These are phyloP conservation scores for Strigamia transsilvanica DNA, from an alignment of 2,888 invertebrate species.

Conservation along the genomic window DNA sequence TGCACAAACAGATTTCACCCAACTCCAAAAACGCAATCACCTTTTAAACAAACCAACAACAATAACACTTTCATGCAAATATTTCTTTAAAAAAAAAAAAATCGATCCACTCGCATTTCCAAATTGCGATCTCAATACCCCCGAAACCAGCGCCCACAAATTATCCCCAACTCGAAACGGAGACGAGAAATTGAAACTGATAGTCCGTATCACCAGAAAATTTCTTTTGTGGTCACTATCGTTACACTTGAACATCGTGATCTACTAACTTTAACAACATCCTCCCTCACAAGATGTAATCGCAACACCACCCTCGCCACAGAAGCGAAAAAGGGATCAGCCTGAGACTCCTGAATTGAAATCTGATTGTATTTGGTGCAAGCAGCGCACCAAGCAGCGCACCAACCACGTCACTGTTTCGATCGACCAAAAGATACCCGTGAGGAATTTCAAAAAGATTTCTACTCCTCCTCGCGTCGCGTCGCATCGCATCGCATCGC, in stretches of 20 bases:
- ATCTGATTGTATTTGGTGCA: conserved; percentile 20
- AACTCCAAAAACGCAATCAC: neutral
- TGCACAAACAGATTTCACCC: neutral
- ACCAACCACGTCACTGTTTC: conserved; percentile 1
- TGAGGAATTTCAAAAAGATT: conserved; percentile 20
- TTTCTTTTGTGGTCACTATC: too few relatives aligned
- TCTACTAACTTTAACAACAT: conserved; percentile 9
- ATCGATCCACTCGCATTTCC: too few relatives aligned
- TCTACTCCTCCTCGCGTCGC: neutral
- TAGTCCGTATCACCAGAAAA: too few relatives aligned
- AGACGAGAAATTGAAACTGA: too few relatives aligned
- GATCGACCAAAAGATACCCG: conserved; percentile 20
- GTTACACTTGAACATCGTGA: neutral
- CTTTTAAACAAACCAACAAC: too few relatives aligned
- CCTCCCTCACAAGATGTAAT: neutral
- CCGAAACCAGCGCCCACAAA: too few relatives aligned
- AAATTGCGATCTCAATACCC: too few relatives aligned
- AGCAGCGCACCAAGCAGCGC: neutral
- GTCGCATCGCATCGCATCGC: neutral
- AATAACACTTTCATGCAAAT: neutral
- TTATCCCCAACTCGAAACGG: too few relatives aligned
- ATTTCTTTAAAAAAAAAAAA: too few relatives aligned
- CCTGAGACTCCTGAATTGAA: conserved; percentile 12
- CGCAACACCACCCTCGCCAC: neutral
- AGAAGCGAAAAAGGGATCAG: conserved; percentile 15